Evolutionary conservation across 2,797 vertebrate species (phyloP).

Genomic region (Liasis olivaceus): DNA sequence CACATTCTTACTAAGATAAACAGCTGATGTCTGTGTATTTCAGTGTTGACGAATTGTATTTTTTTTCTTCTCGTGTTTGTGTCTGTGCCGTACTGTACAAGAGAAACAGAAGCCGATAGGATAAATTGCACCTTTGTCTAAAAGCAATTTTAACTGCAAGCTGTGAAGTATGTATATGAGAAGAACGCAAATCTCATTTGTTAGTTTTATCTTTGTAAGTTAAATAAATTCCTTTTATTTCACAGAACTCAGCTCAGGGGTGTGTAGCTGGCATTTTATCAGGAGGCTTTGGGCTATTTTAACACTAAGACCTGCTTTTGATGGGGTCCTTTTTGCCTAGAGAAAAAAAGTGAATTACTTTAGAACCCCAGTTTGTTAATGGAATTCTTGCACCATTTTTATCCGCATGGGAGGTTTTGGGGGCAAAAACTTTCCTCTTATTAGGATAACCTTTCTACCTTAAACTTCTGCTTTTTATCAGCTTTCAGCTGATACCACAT

Average conservation of each 20-base stretch:
- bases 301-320: neutral
- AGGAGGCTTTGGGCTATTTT: neutral
- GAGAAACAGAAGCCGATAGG: constrained; percentile 37
- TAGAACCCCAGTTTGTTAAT: neutral
- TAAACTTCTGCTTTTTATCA: neutral
- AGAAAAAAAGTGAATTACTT: neutral
- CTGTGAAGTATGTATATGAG: constrained; percentile 76
- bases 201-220: constrained; percentile 91
- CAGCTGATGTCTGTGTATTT: constrained; percentile 83
- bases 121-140: constrained; percentile 77
- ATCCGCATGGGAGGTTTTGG: neutral
- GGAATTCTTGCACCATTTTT: neutral
- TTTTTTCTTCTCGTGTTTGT: constrained; percentile 73
- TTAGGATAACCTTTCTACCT: neutral
- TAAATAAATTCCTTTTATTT: constrained; percentile 95
- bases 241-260: constrained; percentile 65
- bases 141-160: constrained; percentile 76
- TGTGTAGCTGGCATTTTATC: neutral
- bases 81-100: constrained; percentile 80
- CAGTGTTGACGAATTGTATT: constrained; percentile 83
- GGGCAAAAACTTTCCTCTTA: neutral
- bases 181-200: constrained; percentile 81
- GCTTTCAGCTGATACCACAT: neutral
- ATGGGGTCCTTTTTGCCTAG: neutral
- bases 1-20: constrained; percentile 85